These are phyloP conservation scores for Thysanoteuthis rhombus DNA, from an alignment of 2,888 invertebrate species.

Conservation along the genomic window DNA sequence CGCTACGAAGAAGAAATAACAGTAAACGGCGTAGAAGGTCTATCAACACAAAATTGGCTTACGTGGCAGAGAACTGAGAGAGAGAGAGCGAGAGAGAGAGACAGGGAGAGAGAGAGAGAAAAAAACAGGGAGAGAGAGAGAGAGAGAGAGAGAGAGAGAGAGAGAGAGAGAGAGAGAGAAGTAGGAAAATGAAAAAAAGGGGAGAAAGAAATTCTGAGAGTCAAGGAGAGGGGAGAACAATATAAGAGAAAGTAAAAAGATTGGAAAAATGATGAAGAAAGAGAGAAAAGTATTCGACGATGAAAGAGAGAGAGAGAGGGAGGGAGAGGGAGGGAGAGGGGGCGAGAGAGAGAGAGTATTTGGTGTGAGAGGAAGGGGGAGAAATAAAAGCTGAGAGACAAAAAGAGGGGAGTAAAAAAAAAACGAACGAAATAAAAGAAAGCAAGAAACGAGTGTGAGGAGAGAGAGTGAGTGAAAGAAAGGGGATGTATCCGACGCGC, in stretches of 20 bases:
- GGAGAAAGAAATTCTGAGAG: too few species aligned
- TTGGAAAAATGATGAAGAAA: background rate
- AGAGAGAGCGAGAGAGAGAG: too few species aligned
- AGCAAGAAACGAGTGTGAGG: background rate
- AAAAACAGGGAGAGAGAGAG: too few species aligned
- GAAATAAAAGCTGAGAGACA: background rate
- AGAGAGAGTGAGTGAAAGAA: background rate
- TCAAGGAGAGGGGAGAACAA: background rate
- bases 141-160: too few species aligned
- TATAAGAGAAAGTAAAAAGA: background rate
- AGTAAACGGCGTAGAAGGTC: too few species aligned
- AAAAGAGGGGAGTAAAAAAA: background rate
- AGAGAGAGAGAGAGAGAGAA: too few species aligned
- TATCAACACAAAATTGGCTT: too few species aligned
- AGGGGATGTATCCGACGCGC: too few species aligned
- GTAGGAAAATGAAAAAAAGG: background rate
- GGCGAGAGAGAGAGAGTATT: background rate
- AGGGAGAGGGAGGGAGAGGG: background rate
- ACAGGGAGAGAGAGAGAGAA: too few species aligned
- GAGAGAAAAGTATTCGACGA: background rate
- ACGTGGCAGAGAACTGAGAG: too few species aligned
- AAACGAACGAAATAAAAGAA: background rate
- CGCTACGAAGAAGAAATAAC: too few species aligned
- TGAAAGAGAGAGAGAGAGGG: background rate
- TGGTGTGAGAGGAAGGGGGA: background rate